Base-by-base conservation (phyloP, 2,113 vertebrate genomes). In the Vanacampus margaritifer region DNA sequence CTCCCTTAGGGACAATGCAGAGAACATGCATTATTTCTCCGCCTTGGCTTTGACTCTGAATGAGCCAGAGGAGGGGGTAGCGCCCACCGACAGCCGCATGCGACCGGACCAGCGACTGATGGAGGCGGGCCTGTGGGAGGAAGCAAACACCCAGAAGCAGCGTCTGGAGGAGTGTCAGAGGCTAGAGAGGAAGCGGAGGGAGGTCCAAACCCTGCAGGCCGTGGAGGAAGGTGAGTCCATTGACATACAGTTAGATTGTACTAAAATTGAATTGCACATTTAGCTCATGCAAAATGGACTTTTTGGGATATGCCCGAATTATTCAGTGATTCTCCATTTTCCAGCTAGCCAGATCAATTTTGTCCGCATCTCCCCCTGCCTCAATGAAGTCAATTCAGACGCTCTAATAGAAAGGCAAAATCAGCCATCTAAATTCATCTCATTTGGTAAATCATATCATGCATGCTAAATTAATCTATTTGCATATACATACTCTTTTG, bases 21-120 rank as follows among this genome's bases (percentile, higher is more conserved):
- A 98, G 87, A 97, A 96, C 91, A 98, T 98, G 96, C 94, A 98
- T 73, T 95, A 91, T 84, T 98, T 98, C 90, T 98, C 96, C 0
- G 90, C 94, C 73, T 91, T 98, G 88, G 96, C 96, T 1, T 85
- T 98, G 76, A 96, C 95, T n/a, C 89, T 98, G 65, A 98, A 98
- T 0, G 96, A 98, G 83, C 84, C 78, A 0, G 96, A 97, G 73
- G 94, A 94, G 0, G 89, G 89, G 0, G 84, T 93, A 10, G 94
- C 95, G 0, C 96, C 96, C 58, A 98, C 95, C 0, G 96, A 98
- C 88, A 98, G 95, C 76, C 93, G 96, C 11, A 87, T 94, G 78
- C 77, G 96, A 21, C 96, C 96, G 0, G 96, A 98, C 90, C 96
- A 98, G 91, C 86, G 94, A 28, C 91, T 98, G 0, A 98, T 98